A percentile compares a stretch with the other conserved stretches of the same genome.
phyloP scores from a whole-genome alignment of 2,888 invertebrate species.

The Caenorhabditis macrosperma region DNA sequence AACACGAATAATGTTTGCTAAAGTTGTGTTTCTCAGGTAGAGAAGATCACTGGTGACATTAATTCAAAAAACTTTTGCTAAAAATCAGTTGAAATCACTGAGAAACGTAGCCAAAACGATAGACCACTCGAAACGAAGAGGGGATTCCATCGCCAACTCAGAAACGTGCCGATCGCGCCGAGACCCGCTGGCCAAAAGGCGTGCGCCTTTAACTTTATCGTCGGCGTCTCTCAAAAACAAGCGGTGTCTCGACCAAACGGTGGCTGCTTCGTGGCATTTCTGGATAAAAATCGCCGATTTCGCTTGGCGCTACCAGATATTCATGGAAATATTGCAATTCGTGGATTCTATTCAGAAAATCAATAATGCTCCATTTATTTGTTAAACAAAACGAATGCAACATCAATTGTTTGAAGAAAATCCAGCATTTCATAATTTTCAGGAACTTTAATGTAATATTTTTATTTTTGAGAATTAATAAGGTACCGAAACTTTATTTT shows the following conservation, averaged over 20 bases:
- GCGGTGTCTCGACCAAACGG: constrained; percentile 1
- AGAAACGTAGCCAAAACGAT: constrained; percentile 37
- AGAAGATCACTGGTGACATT: not conserved
- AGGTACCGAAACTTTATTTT: too few relatives aligned
- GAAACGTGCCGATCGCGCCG: constrained; percentile 37
- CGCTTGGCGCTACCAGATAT: not conserved
- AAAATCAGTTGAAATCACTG: constrained; percentile 2
- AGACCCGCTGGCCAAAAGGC: constrained; percentile 21
- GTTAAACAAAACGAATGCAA: too few relatives aligned
- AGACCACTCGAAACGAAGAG: constrained; percentile 44
- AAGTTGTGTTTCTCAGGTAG: not conserved
- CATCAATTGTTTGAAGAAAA: too few relatives aligned
- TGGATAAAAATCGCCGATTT: constrained; percentile 38
- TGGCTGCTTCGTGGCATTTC: constrained; percentile 44
- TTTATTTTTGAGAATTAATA: too few relatives aligned
- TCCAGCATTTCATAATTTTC: too few relatives aligned
- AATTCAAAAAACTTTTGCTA: not conserved
- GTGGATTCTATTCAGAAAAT: not conserved
- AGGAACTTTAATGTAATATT: too few relatives aligned
- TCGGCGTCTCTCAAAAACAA: constrained; percentile 35
- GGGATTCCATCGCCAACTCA: constrained; percentile 55
- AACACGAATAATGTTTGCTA: not conserved
- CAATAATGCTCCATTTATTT: too few relatives aligned
- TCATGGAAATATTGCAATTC: not conserved
- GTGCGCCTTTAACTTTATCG: constrained; percentile 44